Evolutionary conservation across 2,888 invertebrate species (phyloP), one percentile per base, ranked within the genome.

Genomic region (Microctonus brassicae): DNA sequence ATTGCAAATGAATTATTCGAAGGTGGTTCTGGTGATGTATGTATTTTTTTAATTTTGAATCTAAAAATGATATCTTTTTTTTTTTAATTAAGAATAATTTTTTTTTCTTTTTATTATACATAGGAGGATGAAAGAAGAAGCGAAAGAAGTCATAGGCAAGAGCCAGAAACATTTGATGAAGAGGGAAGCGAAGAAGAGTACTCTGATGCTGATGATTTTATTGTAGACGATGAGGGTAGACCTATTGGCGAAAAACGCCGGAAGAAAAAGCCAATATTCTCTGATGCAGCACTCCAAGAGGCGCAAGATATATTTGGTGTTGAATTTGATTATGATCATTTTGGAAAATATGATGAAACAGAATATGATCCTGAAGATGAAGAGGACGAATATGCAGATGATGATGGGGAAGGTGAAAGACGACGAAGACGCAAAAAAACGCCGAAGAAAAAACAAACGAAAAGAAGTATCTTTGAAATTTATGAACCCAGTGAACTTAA

Each of bases 221-320:
- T 99, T 84, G 99, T 99, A 0, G 98, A 97, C 83, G 98, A 97
- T 83, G 96, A 98, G 82, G 97, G 96, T 0, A 90, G 94, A 78
- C 97, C 97, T 0, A 94, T 97, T 72, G 92, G 94, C 7, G 94
- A 94, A 76, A 93, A 93, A 76, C 93, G 93, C 82, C 94, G 93
- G 86, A 94, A 93, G 82, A 90, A 94, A 17, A 94, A 93, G 81
- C 94, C 93, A 13, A 94, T 96, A 78, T 96, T 95, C 82, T 93
- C 94, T 60, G 96, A 97, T 88, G 95, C 95, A 11, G 95, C 96
- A 0, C 89, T 98, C 20, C 98, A 98, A 91, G 97, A 99, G 88
- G 99, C 99, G 67, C 98, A 98, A 88, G 99, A 99, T 85, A 97
- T 99, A 77, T 99, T 99, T 86, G 99, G 99, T 33, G 97, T 98